These are phyloP conservation scores for Stenoptilia bipunctidactyla DNA, from an alignment of 2,888 invertebrate species.

Conservation along the genomic window DNA sequence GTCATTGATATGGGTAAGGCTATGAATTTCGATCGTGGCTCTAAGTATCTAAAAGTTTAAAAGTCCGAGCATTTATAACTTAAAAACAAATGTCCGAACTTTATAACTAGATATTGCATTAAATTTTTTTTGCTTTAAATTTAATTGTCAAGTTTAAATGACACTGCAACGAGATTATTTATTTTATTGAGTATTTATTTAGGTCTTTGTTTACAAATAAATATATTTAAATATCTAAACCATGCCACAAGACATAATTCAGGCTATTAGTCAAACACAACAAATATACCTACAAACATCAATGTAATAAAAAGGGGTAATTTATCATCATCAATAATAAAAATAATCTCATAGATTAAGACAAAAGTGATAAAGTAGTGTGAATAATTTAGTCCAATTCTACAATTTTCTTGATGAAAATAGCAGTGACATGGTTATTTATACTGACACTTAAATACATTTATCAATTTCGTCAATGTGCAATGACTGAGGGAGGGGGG, in stretches of 20 bases:
- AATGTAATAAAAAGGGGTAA: constrained; percentile 24
- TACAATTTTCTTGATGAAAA: too few species aligned
- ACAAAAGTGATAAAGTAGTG: constrained; percentile 28
- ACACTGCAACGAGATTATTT: constrained; percentile 46
- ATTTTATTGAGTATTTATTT: constrained; percentile 33
- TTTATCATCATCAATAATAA: constrained; percentile 38
- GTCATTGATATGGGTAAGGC: constrained; percentile 67
- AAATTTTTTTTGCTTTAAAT: constrained; percentile 41
- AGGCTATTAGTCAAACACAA: constrained; percentile 56
- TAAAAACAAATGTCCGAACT: constrained; percentile 32
- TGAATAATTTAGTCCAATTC: too few species aligned
- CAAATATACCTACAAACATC: constrained; percentile 43
- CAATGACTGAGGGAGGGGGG: constrained; percentile 15
- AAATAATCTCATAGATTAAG: constrained; percentile 51
- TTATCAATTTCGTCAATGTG: constrained; percentile 4
- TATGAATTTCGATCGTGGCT: constrained; percentile 39
- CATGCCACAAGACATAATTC: constrained; percentile 51
- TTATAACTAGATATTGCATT: constrained; percentile 42
- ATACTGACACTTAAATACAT: too few species aligned
- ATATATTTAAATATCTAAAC: constrained; percentile 20
- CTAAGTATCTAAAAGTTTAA: constrained; percentile 42
- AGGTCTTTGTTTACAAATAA: constrained; percentile 15
- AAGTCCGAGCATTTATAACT: constrained; percentile 31
- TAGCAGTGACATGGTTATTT: too few species aligned
- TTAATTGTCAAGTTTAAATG: constrained; percentile 18